These are phyloP conservation scores for Deroptyus accipitrinus DNA, from an alignment of 2,113 vertebrate species.

Conservation along the genomic window DNA sequence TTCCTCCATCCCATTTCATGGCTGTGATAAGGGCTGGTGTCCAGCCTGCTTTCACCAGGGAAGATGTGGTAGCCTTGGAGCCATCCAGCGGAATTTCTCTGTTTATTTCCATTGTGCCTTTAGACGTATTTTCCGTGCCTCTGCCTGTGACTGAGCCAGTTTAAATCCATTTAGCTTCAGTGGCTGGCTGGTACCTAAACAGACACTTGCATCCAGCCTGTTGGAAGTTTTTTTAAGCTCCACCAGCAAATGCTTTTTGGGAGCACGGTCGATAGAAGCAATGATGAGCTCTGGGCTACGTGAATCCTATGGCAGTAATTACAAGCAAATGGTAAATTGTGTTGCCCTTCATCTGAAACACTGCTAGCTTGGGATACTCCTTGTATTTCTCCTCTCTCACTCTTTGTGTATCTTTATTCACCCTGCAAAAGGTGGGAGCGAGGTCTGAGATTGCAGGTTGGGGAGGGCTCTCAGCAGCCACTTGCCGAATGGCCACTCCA, in stretches of 20 bases:
- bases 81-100: not conserved
- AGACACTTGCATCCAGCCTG: not conserved
- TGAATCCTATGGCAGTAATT: not conserved
- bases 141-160: not conserved
- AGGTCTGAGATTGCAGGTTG: not conserved
- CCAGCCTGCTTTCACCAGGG: not conserved
- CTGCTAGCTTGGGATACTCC: not conserved
- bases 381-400: not conserved
- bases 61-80: not conserved
- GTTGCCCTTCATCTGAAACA: not conserved
- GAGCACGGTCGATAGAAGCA: not conserved
- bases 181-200: not conserved
- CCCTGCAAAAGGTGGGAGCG: not conserved
- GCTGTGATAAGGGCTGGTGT: not conserved
- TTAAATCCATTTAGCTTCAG: not conserved
- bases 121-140: not conserved
- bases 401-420: not conserved
- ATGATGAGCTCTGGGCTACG: rapidly evolving
- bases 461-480: not conserved
- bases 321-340: not conserved
- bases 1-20: not conserved
- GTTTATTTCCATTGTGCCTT: not conserved
- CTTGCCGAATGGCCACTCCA: not conserved
- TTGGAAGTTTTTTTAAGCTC: not conserved
- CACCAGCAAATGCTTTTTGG: not conserved